Evolutionary conservation across 2,797 vertebrate species (phyloP), one percentile per base, ranked within the genome.

Genomic region (Chaenodraco wilsoni): DNA sequence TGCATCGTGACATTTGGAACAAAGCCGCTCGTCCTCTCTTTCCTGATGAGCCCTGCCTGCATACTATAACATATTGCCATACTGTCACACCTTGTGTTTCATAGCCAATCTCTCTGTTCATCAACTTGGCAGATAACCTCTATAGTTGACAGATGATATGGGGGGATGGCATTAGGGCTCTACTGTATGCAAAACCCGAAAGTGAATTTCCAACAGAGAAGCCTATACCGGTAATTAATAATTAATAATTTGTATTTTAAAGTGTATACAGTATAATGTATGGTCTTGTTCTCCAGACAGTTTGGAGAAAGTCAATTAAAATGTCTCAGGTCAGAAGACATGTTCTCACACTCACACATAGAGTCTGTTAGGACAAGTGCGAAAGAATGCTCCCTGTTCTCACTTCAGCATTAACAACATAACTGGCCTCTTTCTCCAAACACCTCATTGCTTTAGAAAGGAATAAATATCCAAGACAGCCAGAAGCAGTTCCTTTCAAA

Each of bases 1-100:
- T 95, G 95, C 94, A 95, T 94, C 80, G 92, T 95, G 95, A 95
- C 94, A 95, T 95, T 95, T 95, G 93, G 93, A 95, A 95, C 94
- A 95, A 95, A 95, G 94, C 93, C 87, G 85, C 91, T 89, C 93
- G 84, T 94, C 92, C 93, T 91, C 91, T 91, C 93, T 93, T 93
- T 94, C 89, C 93, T 94, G 92, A 95, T 94, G 93, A 94, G 94
- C 91, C 94, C 92, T 91, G 86, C 89, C 92, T 79, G 88, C 88
- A 90, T 94, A 92, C 91, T 91, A 88, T 91, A 94, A 94, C 93
- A 92, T 93, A 93, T 93, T 93, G 93, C 89, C 90, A 91, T 92
- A 93, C 91, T 93, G 91, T 92, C 93, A 92, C 91, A 93, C 92
- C 92, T 93, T 92, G 91, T 93, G 94, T 93, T 94, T 93, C 91